phyloP scores from a whole-genome alignment of 2,888 invertebrate genomes.

The Melanostoma mellinum region DNA sequence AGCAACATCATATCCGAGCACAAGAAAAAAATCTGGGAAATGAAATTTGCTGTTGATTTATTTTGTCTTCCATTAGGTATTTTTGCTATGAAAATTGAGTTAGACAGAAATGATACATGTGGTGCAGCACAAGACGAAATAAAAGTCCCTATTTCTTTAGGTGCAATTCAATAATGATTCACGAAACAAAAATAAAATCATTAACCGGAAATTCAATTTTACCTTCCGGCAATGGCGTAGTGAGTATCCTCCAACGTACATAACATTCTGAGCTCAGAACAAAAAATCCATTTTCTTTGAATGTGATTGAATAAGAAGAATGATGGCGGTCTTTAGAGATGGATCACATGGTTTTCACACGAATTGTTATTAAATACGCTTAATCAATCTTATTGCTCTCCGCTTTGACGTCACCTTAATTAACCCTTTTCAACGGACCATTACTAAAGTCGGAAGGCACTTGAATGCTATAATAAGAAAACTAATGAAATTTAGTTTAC shows the following conservation, averaged over 20 bases:
- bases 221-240: background rate
- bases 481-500: conserved; percentile 56
- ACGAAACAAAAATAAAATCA: conserved; percentile 25
- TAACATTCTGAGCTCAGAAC: conserved; percentile 14
- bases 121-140: background rate
- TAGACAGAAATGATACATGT: background rate
- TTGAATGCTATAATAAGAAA: conserved; percentile 20
- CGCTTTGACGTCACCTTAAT: conserved; percentile 52
- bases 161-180: conserved; percentile 25
- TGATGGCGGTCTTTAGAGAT: background rate
- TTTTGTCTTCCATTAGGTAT: conserved; percentile 3
- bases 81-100: background rate
- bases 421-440: conserved; percentile 56
- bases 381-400: conserved; percentile 67
- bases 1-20: background rate
- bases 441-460: conserved; percentile 1
- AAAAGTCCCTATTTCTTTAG: conserved; percentile 35
- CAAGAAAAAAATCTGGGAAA: conserved; percentile 14
- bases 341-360: background rate
- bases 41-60: conserved; percentile 20
- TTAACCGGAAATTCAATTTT: conserved; percentile 45
- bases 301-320: background rate
- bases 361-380: conserved; percentile 58
- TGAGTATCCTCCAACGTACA: background rate
- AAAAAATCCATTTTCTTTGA: conserved; percentile 19